phyloP scores from a whole-genome alignment of 2,888 invertebrate genomes.

The Hypolimnas misippus region DNA sequence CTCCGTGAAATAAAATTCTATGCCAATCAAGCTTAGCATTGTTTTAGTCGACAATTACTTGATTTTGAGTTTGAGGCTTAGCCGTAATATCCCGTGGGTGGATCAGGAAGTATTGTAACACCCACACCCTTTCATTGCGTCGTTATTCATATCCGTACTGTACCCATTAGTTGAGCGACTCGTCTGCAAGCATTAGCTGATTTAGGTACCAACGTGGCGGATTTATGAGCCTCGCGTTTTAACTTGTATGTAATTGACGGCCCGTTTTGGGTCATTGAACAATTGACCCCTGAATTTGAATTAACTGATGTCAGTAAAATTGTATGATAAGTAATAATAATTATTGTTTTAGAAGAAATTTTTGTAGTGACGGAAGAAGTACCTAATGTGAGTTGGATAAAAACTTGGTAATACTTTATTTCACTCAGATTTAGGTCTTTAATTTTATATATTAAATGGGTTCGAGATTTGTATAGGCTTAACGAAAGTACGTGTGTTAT shows the following conservation, averaged over 20 bases:
- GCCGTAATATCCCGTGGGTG: conserved; percentile 63
- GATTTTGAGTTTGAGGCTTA: conserved; percentile 27
- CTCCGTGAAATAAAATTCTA: neutral
- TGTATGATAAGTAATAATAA: neutral
- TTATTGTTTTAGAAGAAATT: neutral
- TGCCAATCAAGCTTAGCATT: conserved; percentile 2
- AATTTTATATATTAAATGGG: too few relatives aligned
- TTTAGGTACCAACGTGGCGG: conserved; percentile 31
- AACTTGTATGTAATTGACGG: conserved; percentile 25
- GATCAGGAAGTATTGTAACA: conserved; percentile 73
- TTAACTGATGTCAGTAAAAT: neutral
- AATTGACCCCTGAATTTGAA: conserved; percentile 1
- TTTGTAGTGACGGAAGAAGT: neutral
- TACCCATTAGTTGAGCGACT: conserved; percentile 46
- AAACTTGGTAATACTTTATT: too few relatives aligned
- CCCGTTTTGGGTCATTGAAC: conserved; percentile 17
- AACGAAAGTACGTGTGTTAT: too few relatives aligned
- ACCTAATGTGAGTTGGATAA: neutral
- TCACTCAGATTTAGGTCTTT: too few relatives aligned
- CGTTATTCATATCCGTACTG: conserved; percentile 68
- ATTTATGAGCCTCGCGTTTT: conserved; percentile 43
- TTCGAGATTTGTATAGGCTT: too few relatives aligned
- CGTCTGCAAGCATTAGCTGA: conserved; percentile 42
- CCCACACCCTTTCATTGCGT: conserved; percentile 76
- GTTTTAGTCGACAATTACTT: conserved; percentile 24